Evolutionary conservation across 2,888 invertebrate genomes (phyloP).

Genomic region (Macrophya alboannulata): DNA sequence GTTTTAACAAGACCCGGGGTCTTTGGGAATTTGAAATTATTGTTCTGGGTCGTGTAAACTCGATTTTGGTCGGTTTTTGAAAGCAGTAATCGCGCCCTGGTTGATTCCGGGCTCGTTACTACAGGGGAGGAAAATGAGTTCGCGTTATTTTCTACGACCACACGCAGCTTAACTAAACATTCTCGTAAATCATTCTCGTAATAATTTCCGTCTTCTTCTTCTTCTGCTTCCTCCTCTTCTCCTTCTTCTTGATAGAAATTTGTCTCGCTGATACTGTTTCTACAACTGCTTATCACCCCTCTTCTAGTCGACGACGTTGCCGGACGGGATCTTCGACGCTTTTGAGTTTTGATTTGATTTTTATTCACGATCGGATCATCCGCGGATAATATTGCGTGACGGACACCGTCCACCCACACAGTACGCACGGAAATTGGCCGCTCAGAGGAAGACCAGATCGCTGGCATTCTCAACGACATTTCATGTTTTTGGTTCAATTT

Average conservation of each 20-base stretch:
- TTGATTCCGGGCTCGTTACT: neutral
- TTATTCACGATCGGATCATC: slow-evolving; percentile 82
- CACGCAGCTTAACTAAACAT: slow-evolving; percentile 72
- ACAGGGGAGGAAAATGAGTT: slow-evolving; percentile 19
- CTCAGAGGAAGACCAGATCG: slow-evolving; percentile 83
- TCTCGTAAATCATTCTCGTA: slow-evolving; percentile 67
- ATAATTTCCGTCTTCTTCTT: neutral
- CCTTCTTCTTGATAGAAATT: neutral
- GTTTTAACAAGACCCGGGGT: neutral
- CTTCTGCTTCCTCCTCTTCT: neutral
- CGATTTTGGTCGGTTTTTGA: neutral
- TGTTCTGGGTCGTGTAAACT: neutral
- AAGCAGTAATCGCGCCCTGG: neutral
- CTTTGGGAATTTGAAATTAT: neutral
- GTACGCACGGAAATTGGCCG: slow-evolving; percentile 83
- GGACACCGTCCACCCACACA: slow-evolving; percentile 87
- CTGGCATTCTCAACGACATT: slow-evolving; percentile 75
- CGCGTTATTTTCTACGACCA: slow-evolving; percentile 65
- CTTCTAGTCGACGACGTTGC: neutral
- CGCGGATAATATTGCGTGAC: slow-evolving; percentile 86
- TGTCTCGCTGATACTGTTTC: neutral
- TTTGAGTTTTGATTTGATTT: neutral
- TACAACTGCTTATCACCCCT: neutral
- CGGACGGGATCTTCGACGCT: slow-evolving; percentile 11
- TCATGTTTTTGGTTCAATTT: neutral